A percentile compares a stretch with the other conserved stretches of the same genome.
Conservation (phyloP, 2,888 invertebrate species). For the Philereme vetulata region DNA sequence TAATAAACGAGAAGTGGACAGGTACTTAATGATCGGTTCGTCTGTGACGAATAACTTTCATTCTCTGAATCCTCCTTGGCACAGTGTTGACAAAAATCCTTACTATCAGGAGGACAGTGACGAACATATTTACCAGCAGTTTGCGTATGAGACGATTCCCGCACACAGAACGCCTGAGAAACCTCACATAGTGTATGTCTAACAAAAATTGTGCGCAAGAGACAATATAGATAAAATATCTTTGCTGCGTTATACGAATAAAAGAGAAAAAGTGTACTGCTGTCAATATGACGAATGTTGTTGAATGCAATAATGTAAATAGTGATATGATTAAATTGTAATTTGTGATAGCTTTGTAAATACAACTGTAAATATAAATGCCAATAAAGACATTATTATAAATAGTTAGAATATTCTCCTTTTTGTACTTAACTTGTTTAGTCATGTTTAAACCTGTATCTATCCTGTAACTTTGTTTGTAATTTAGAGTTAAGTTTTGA, state of each 20-base stretch:
- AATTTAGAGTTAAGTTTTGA: constrained; percentile 55
- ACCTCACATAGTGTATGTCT: constrained; percentile 85
- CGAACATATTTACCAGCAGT: constrained; percentile 81
- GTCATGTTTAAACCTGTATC: constrained; percentile 55
- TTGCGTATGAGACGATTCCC: constrained; percentile 80
- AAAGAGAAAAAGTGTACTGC: constrained; percentile 56
- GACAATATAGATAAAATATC: constrained; percentile 69
- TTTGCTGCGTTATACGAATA: constrained; percentile 64
- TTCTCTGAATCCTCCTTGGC: constrained; percentile 80
- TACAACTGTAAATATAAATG: constrained; percentile 77
- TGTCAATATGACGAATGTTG: constrained; percentile 63
- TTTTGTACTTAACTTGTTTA: constrained; percentile 78
- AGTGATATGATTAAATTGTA: constrained; percentile 78
- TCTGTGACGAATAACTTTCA: constrained; percentile 80
- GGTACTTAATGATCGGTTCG: constrained; percentile 80
- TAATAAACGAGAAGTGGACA: constrained; percentile 76
- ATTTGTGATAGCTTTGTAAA: constrained; percentile 83
- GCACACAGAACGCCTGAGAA: constrained; percentile 81
- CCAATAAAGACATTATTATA: constrained; percentile 67
- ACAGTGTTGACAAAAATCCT: constrained; percentile 78
- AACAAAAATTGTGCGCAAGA: constrained; percentile 76
- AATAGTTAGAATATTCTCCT: constrained; percentile 58
- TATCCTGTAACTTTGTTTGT: constrained; percentile 44
- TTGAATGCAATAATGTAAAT: constrained; percentile 82
- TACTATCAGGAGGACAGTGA: constrained; percentile 78